Base-by-base conservation (phyloP, 2,797 vertebrate species). In the Lagocephalus sceleratus region DNA sequence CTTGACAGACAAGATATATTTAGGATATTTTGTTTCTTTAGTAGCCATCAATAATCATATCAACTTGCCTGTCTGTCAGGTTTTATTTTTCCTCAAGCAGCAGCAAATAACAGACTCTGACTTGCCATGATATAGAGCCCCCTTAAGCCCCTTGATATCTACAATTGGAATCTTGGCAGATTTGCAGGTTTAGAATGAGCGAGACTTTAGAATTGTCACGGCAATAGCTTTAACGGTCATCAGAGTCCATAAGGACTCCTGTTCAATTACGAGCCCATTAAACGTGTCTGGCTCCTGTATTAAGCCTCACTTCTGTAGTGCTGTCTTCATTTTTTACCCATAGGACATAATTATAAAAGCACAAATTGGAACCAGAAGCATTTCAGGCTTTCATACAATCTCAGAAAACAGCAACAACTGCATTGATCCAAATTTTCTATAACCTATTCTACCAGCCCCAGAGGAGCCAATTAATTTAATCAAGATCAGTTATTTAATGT, bases 231-330 rank as follows among this genome's bases (percentile, higher is more conserved):
- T 68, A 57, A 23, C 51, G 69, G 76, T 74, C 68, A 66, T 80
- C 71, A 73, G 63, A 78, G 57, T 63, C 60, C 73, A 69, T 59
- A 40, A 71, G 75, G 74, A 75, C 58, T 82, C 54, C 66, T 60
- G 55, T 58, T 78, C 62, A 78, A 75, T 83, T 78, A 84, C 75
- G 72, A 73, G 48, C 58, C 72, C 68, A 75, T 82, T 75, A 79
- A 57, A 66, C 38, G 71, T 48, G 48, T 56, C 44, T 53, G 52
- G 16, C 40, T 53, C 48, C 68, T 60, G 48, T 32, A 25, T 51
- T 73, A 73, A 44, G 59, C 63, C 64, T 67, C 43, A 42, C 40
- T 40, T 60, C 20, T 39, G 57, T 57, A 64, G 35, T 41, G 58
- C 62, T 32, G 60, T 60, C 63, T 46, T 73, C 60, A 71, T 60